Evolutionary conservation across 2,888 invertebrate species (phyloP), one percentile per base, ranked within the genome.

Genomic region (Amaurobius ferox): DNA sequence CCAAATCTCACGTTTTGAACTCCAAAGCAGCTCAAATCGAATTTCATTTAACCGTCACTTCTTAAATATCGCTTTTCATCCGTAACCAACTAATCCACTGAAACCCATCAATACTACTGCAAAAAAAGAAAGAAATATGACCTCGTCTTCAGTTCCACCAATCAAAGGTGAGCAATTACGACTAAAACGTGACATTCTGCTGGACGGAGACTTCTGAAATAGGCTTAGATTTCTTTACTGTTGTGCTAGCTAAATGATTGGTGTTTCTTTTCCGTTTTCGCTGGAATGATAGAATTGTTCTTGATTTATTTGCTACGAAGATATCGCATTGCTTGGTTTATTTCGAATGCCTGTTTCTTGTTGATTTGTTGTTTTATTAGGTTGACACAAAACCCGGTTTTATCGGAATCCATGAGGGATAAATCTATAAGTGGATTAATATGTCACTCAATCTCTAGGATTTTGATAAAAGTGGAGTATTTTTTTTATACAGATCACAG

Each of bases 111-210:
- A 16, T 44, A 44, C 44, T n/a, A 44, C 44, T 44, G 44, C 2
- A 44, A 44, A 44, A 44, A 44, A 61, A 68, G 68, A 55, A 61
- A 44, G 67, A 67, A 55, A 44, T 72, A 44, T 62, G 66, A 13
- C 67, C 7, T 35, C 9, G 6, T 44, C 44, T 44, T 13, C 23
- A 48, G 64, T 40, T n/a, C 44, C 30, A 62, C 81, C 76, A 81
- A 83, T 76, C 68, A 76, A 62, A 73, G 67, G 35, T 61, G 80
- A 74, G 66, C 80, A 80, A 80, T 80, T 73, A 73, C 68, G 23
- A 48, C 39, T 67, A 28, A 74, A 80, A 80, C 80, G 80, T 80
- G 80, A 80, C 73, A 72, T 67, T 61, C 55, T 55, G 39, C 39
- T 44, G 28, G 40, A 70, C 35, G 67, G 44, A 67, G 48, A 62